Conservation (phyloP, 2,888 invertebrate genomes). For the Sipha maydis region DNA sequence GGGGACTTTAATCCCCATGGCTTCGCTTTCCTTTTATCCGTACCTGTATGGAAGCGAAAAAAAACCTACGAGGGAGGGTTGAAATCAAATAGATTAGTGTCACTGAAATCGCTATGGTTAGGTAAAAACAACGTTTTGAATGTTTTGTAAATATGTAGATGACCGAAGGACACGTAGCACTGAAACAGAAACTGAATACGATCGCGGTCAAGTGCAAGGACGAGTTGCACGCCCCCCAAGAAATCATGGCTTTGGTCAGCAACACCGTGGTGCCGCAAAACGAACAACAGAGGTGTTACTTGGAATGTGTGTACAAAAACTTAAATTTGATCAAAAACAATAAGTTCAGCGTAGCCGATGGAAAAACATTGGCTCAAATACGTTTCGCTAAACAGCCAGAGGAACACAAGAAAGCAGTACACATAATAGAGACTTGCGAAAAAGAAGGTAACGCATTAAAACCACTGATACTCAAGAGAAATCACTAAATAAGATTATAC, state of each 20-base stretch:
- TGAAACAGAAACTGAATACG: slow-evolving; percentile 57
- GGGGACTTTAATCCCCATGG: too few species aligned
- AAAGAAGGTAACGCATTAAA: slow-evolving; percentile 64
- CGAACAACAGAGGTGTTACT: slow-evolving; percentile 64
- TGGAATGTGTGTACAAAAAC: slow-evolving; percentile 65
- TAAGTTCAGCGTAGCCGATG: slow-evolving; percentile 64
- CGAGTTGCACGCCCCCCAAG: slow-evolving; percentile 63
- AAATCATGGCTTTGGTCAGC: slow-evolving; percentile 63
- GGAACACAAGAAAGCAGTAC: slow-evolving; percentile 65
- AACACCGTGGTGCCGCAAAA: slow-evolving; percentile 62
- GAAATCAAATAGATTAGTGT: too few species aligned
- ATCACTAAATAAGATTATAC: not conserved
- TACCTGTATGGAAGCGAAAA: too few species aligned
- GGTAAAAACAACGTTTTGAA: too few species aligned
- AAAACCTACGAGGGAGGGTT: too few species aligned
- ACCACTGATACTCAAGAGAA: not conserved
- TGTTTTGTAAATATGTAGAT: not conserved
- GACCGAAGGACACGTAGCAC: slow-evolving; percentile 34
- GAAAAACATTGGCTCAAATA: slow-evolving; percentile 64
- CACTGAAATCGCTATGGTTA: too few species aligned
- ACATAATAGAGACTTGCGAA: slow-evolving; percentile 65
- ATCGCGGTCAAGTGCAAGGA: slow-evolving; percentile 62
- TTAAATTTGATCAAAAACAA: slow-evolving; percentile 65
- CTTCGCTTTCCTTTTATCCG: too few species aligned
- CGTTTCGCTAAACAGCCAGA: slow-evolving; percentile 65